phyloP scores from a whole-genome alignment of 2,888 invertebrate species.

The Tenthredo mesomela region DNA sequence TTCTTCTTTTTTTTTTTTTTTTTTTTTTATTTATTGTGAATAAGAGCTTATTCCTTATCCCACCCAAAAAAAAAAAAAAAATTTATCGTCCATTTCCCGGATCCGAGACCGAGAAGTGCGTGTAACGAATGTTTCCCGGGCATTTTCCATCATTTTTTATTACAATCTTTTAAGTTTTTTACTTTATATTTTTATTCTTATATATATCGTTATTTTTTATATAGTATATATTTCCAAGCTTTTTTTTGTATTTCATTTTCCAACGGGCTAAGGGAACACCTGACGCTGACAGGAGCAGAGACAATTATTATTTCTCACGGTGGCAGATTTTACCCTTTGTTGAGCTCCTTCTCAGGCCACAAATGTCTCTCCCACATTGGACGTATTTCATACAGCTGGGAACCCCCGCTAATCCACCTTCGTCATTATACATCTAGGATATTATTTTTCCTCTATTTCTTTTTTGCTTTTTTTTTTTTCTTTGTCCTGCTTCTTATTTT shows the following conservation, averaged over 20 bases:
- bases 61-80: background rate
- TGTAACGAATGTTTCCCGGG: background rate
- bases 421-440: background rate
- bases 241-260: constrained; percentile 6
- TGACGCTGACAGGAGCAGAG: constrained; percentile 14
- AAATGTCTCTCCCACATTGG: background rate
- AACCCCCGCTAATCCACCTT: constrained; percentile 17
- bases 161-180: background rate
- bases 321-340: constrained; percentile 35
- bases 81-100: background rate
- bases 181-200: background rate
- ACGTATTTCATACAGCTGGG: background rate
- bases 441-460: background rate
- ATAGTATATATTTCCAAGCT: background rate
- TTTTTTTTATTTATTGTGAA: background rate
- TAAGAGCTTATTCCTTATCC: background rate
- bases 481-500: background rate
- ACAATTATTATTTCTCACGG: constrained; percentile 36
- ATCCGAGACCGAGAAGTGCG: background rate
- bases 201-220: background rate
- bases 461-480: background rate
- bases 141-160: background rate
- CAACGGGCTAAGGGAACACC: background rate
- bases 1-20: no score
- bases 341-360: constrained; percentile 2